phyloP scores from a whole-genome alignment of 2,797 vertebrate genomes.

The Falco columbarius region DNA sequence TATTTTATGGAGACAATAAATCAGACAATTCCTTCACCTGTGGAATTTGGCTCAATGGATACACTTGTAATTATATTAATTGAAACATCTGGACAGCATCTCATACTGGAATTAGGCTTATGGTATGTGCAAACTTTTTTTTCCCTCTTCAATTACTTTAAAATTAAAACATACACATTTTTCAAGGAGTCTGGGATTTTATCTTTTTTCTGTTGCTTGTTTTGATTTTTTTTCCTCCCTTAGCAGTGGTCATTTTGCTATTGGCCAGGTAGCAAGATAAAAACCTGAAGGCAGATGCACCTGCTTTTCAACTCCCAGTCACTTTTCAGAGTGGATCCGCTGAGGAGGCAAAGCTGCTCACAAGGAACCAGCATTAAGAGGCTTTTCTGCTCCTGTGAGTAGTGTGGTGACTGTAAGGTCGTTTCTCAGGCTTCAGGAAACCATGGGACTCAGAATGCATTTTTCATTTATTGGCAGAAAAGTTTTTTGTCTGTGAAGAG shows the following conservation, averaged over 20 bases:
- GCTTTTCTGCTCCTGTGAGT: neutral
- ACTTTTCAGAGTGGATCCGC: neutral
- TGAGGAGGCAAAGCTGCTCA: neutral
- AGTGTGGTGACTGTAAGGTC: rapidly evolving
- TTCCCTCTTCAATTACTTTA: neutral
- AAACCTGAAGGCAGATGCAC: neutral
- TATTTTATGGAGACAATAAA: neutral
- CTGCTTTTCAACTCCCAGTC: neutral
- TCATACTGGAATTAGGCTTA: neutral
- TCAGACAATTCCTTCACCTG: neutral
- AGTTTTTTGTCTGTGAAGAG: neutral
- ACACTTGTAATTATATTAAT: neutral
- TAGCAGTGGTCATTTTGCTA: neutral
- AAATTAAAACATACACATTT: neutral
- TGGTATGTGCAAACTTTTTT: neutral
- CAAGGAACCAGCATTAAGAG: rapidly evolving
- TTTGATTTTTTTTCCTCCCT: neutral
- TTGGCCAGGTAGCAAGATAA: neutral
- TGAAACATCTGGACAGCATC: neutral
- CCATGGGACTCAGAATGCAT: rapidly evolving
- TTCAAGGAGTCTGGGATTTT: neutral
- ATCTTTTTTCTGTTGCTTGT: neutral
- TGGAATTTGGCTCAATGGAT: neutral
- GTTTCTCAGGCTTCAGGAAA: rapidly evolving
- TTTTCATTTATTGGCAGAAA: rapidly evolving